Base-by-base conservation (phyloP, 2,888 invertebrate genomes). In the Cerceris rybyensis region DNA sequence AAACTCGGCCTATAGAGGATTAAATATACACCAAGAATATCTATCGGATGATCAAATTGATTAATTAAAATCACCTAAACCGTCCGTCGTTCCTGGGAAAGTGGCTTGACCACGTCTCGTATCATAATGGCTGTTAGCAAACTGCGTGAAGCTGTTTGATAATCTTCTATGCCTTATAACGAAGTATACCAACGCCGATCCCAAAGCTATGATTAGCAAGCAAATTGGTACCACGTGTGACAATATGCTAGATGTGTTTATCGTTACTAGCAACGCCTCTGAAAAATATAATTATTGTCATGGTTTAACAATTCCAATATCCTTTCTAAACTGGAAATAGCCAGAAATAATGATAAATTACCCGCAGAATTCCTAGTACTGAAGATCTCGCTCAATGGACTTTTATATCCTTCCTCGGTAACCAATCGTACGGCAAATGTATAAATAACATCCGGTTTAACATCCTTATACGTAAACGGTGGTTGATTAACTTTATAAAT, bases 81-180 rank as follows among this genome's bases (percentile, higher is more conserved):
- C 95, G 85, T 95, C 95, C 83, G 93, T 93, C 55, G 92, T 91
- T 16, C 95, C 95, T 50, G 95, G 95, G 91, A 98, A 96, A 67
- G 97, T 97, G 55, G 98, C 97, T 86, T 97, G 96, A 61, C 97
- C 98, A 64, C 97, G 96, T 83, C 97, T 94, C 67, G 96, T 96
- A 93, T 97, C 97, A 92, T 98, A 98, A 92, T 96, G 96, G 83
- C 96, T 96, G 91, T 96, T 96, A 46, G 96, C 96, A 92, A 97
- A 97, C 67, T 96, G 94, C 68, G 96, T 95, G 93, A 97, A 97
- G 87, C 96, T 96, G 83, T 95, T 95, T 89, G 96, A 95, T 50
- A 97, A 93, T 60, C 96, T 94, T 59, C 96, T 94, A 91, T 97
- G 96, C 42, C 96, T 94, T 63, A 96, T 89, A 70, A 95, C 93